These are phyloP conservation scores for Notolepis coatsorum DNA, from an alignment of 2,797 vertebrate species.

Conservation along the genomic window DNA sequence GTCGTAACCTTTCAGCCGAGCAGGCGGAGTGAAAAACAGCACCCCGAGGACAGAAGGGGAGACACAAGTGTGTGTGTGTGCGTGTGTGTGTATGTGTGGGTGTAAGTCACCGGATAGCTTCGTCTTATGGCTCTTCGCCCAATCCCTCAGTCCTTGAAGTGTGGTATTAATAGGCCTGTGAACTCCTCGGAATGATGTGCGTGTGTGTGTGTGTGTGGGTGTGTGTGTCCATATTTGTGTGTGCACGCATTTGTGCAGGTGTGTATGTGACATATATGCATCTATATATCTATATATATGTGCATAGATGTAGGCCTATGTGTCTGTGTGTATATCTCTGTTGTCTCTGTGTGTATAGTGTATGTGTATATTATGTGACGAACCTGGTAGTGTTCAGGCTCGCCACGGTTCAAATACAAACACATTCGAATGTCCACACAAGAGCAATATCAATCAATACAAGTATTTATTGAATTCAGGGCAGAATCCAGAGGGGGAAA, in stretches of 20 bases:
- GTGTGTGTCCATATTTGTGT: slow-evolving; percentile 1
- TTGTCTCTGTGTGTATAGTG: background rate
- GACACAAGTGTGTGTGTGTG: slow-evolving; percentile 73
- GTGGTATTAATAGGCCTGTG: slow-evolving; percentile 76
- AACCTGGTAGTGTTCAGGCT: no score
- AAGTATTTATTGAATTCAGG: no score
- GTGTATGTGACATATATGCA: background rate
- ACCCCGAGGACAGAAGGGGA: slow-evolving; percentile 70
- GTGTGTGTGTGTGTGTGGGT: slow-evolving; percentile 59
- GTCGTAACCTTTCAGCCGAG: slow-evolving; percentile 69
- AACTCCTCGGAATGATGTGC: slow-evolving; percentile 79
- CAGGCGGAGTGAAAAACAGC: slow-evolving; percentile 62
- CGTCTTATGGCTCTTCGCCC: slow-evolving; percentile 72
- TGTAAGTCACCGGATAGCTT: slow-evolving; percentile 78
- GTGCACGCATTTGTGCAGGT: no score
- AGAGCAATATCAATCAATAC: no score
- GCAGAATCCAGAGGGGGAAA: no score
- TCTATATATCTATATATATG: no score
- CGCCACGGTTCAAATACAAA: no score
- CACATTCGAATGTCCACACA: no score
- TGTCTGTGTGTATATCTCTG: slow-evolving; percentile 20
- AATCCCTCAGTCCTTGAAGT: slow-evolving; percentile 72
- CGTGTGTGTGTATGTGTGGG: no score
- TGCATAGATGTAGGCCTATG: background rate
- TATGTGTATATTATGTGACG: no score